Conservation (phyloP, 2,888 invertebrate genomes). For the Trichogramma dendrolimi region DNA sequence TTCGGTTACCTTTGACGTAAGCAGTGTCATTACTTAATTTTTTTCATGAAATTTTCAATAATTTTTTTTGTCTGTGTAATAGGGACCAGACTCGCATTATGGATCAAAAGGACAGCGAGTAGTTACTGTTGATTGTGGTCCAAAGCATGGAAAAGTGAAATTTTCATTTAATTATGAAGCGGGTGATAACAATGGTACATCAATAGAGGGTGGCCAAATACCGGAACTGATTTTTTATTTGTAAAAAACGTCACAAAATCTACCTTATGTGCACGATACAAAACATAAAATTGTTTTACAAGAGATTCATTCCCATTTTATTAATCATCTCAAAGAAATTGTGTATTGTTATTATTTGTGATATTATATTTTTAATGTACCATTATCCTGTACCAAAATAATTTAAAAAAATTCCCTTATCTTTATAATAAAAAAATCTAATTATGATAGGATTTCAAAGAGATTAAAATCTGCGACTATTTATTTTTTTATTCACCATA, state of each 20-base stretch:
- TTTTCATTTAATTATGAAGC: slow-evolving; percentile 81
- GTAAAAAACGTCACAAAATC: slow-evolving; percentile 35
- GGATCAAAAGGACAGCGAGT: slow-evolving; percentile 76
- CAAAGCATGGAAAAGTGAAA: slow-evolving; percentile 70
- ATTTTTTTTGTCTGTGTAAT: slow-evolving; percentile 27
- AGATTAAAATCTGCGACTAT: background rate
- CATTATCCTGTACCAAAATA: too few relatives aligned
- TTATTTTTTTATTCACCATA: slow-evolving; percentile 7
- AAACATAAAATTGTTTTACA: background rate
- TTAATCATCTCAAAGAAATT: too few relatives aligned
- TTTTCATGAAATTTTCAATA: background rate
- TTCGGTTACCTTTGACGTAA: slow-evolving; percentile 67
- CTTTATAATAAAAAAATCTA: slow-evolving; percentile 2
- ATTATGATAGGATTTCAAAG: slow-evolving; percentile 20
- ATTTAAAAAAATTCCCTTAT: too few relatives aligned
- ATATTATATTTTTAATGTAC: too few relatives aligned
- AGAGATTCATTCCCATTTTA: background rate
- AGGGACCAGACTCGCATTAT: slow-evolving; percentile 85
- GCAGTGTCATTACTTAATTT: slow-evolving; percentile 5
- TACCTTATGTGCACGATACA: background rate
- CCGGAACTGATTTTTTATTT: slow-evolving; percentile 81
- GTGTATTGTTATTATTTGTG: too few relatives aligned
- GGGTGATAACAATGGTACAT: slow-evolving; percentile 83
- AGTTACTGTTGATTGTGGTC: slow-evolving; percentile 70
- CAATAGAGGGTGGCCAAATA: slow-evolving; percentile 82